Evolutionary conservation across 2,888 invertebrate species (phyloP).

Genomic region (Rotaria sp.): DNA sequence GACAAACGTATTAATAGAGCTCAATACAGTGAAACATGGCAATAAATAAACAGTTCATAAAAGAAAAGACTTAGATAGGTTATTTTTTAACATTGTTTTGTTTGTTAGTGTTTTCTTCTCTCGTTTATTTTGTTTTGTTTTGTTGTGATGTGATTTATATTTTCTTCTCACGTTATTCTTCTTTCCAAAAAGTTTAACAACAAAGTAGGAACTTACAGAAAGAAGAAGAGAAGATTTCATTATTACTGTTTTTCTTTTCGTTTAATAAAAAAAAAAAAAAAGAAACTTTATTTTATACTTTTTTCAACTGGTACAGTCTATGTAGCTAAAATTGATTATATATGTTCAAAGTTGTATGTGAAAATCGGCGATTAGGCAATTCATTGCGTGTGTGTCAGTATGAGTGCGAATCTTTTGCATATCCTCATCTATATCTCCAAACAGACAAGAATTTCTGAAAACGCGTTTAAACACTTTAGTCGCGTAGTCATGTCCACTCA

Average conservation of each 20-base stretch:
- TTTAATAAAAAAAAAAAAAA: background rate
- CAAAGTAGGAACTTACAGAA: background rate
- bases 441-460: too few species aligned
- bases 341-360: too few species aligned
- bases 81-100: background rate
- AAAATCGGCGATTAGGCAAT: too few species aligned
- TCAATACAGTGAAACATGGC: background rate
- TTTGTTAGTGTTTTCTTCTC: background rate
- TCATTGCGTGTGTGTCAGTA: too few species aligned
- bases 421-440: too few species aligned
- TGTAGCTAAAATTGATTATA: too few species aligned
- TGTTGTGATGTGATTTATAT: background rate
- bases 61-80: background rate
- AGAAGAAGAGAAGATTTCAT: background rate
- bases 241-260: background rate
- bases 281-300: too few species aligned
- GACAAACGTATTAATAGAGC: background rate
- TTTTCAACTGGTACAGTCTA: too few species aligned
- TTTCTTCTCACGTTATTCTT: background rate
- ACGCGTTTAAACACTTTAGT: too few species aligned
- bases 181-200: background rate
- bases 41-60: background rate
- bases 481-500: too few species aligned
- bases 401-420: too few species aligned
- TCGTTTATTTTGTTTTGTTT: background rate